Evolutionary conservation across 2,888 invertebrate genomes (phyloP), one percentile per base, ranked within the genome.

Genomic region (Uloborus plumipes): DNA sequence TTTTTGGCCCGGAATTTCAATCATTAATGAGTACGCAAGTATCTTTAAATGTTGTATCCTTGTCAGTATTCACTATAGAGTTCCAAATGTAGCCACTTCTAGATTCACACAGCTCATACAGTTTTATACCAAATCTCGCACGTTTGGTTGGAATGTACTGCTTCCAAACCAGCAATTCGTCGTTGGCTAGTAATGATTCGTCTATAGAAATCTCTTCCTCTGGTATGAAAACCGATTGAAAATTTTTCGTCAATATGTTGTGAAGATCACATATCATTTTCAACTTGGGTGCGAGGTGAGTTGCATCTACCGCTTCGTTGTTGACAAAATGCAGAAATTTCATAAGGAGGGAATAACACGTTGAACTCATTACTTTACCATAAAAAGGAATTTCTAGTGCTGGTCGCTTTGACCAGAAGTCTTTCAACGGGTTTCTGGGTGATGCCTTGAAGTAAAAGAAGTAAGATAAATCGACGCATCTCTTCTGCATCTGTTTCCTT

Each of bases 111-210:
- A 86, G n/a, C 6, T 80, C 62, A 50, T 65, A 85, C 6, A 67
- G 47, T 80, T 85, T 86, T 1, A 85, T 51, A 14, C 84, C 85
- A 50, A 86, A 86, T 11, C 85, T 16, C 15, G 77, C 81, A 53
- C 84, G 50, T 69, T 86, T 86, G 0, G 62, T 49, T 7, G 86
- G 85, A 22, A 85, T 81, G 51, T 81, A 86, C 62, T 86, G 86
- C 16, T 78, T 84, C 55, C 66, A 81, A 4, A 51, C 22, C 1
- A 86, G 18, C 0, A 65, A 51, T 1, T 85, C 86, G 50, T 80
- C 76, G 55, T 73, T 85, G 55, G 76, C 71, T 39, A 85, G 53
- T 6, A 86, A 51, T 39, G 78, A 83, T 65, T 86, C 86, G 49
- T 85, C 85, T 0, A 85, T 62, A 9, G 75, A 73, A 15, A 85